These are phyloP conservation scores for Oscheius sp. DNA, from an alignment of 2,888 invertebrate genomes.

Conservation along the genomic window DNA sequence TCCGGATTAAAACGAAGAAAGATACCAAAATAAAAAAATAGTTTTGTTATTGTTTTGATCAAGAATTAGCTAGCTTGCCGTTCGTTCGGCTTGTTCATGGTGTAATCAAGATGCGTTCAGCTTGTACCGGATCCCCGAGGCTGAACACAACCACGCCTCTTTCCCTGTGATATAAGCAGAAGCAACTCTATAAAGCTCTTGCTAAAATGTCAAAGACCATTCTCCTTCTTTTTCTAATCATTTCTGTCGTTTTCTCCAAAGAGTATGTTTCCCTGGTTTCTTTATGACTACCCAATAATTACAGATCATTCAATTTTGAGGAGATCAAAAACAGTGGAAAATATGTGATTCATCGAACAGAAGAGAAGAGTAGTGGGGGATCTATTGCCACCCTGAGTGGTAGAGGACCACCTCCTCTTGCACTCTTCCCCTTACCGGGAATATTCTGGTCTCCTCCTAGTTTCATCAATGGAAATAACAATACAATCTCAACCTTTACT, in stretches of 20 bases:
- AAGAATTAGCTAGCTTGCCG: neutral
- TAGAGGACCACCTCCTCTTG: slow-evolving; percentile 6
- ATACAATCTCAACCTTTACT: slow-evolving; percentile 5
- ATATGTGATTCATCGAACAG: slow-evolving; percentile 11
- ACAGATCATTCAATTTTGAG: neutral
- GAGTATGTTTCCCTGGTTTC: neutral
- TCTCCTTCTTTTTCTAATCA: neutral
- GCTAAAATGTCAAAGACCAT: slow-evolving; percentile 8
- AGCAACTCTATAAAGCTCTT: neutral
- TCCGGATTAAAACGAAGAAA: neutral
- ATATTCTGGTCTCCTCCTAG: slow-evolving; percentile 7
- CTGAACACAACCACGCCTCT: slow-evolving; percentile 26
- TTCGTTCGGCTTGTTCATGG: slow-evolving; percentile 18
- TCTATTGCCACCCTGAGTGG: slow-evolving; percentile 12
- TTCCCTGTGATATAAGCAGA: slow-evolving; percentile 17
- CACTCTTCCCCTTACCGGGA: slow-evolving; percentile 9
- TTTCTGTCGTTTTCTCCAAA: slow-evolving; percentile 1
- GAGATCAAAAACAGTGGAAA: slow-evolving; percentile 3
- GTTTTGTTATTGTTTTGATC: neutral
- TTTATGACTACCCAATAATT: neutral
- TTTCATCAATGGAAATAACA: neutral
- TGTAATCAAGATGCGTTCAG: slow-evolving; percentile 14
- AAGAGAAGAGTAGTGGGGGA: slow-evolving; percentile 9
- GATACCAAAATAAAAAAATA: neutral
- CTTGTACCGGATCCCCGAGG: slow-evolving; percentile 28